phyloP scores from a whole-genome alignment of 2,113 vertebrate species.

The Hemibagrus wyckioides region DNA sequence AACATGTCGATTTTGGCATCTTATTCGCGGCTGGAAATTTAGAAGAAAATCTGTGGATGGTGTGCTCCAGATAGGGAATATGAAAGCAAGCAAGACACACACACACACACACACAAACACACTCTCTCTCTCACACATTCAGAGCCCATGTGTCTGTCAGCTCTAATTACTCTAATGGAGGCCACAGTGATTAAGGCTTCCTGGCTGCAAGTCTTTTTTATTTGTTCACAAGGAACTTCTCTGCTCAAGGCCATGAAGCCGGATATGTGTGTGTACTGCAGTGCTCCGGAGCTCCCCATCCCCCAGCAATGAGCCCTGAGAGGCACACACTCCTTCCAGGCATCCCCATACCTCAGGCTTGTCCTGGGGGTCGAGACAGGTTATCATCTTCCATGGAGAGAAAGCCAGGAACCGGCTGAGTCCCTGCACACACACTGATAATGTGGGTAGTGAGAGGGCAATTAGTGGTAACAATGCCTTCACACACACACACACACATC shows the following conservation, averaged over 20 bases:
- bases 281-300: not conserved
- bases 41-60: not conserved
- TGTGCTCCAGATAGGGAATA: not conserved
- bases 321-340: slow-evolving; percentile 57
- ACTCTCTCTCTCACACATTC: slow-evolving; percentile 3
- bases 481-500: slow-evolving; percentile 15
- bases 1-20: not conserved
- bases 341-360: slow-evolving; percentile 63
- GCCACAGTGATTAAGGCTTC: slow-evolving; percentile 81
- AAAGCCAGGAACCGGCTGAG: slow-evolving; percentile 62
- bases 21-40: not conserved
- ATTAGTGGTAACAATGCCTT: slow-evolving; percentile 64
- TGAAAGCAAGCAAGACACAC: not conserved
- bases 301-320: not conserved
- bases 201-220: slow-evolving; percentile 69
- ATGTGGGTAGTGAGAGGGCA: slow-evolving; percentile 58
- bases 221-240: slow-evolving; percentile 68
- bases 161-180: slow-evolving; percentile 73
- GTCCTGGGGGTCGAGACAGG: slow-evolving; percentile 63
- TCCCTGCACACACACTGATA: slow-evolving; percentile 70
- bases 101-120: slow-evolving; percentile 7
- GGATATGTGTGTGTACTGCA: slow-evolving; percentile 47
- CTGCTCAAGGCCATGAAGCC: slow-evolving; percentile 62
- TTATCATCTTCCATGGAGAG: slow-evolving; percentile 50
- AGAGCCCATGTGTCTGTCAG: slow-evolving; percentile 73